A percentile compares a stretch with the other conserved stretches of the same genome.
Evolutionary conservation across 2,797 vertebrate species (phyloP).

Genomic region (Gallirallus australis): DNA sequence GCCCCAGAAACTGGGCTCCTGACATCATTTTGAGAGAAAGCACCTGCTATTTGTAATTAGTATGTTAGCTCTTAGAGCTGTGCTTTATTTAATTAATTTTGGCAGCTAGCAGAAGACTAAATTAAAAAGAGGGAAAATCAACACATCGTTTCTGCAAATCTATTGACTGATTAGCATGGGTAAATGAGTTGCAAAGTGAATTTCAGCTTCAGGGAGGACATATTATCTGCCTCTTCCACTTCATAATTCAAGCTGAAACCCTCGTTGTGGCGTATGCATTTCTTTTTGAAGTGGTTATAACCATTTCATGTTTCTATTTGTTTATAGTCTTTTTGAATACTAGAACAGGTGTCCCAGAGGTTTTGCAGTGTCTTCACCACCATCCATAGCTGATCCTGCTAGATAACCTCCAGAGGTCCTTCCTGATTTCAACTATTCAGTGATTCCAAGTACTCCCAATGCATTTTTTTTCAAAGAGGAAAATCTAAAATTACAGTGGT

Average conservation of each 20-base stretch:
- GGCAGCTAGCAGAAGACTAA: constrained; percentile 15
- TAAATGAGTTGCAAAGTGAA: not conserved
- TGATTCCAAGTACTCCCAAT: not conserved
- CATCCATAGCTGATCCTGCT: not conserved
- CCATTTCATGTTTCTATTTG: not conserved
- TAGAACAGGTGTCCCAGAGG: not conserved
- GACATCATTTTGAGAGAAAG: not conserved
- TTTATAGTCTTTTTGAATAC: not conserved
- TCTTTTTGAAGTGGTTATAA: not conserved
- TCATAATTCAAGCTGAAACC: not conserved
- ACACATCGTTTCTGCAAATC: not conserved
- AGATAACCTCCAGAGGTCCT: not conserved
- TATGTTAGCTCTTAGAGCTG: not conserved
- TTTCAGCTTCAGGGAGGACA: not conserved
- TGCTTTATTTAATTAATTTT: constrained; percentile 39
- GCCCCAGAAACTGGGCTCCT: not conserved
- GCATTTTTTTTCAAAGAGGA: not conserved
- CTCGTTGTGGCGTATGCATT: not conserved
- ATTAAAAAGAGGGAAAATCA: constrained; percentile 20
- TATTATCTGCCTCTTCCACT: not conserved
- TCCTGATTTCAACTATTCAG: not conserved
- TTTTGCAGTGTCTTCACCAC: not conserved
- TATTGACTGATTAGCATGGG: constrained; percentile 5
- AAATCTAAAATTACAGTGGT: not conserved
- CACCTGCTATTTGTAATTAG: constrained; percentile 36